phyloP scores from a whole-genome alignment of 2,113 vertebrate species.

The Xiphorhynchus elegans region DNA sequence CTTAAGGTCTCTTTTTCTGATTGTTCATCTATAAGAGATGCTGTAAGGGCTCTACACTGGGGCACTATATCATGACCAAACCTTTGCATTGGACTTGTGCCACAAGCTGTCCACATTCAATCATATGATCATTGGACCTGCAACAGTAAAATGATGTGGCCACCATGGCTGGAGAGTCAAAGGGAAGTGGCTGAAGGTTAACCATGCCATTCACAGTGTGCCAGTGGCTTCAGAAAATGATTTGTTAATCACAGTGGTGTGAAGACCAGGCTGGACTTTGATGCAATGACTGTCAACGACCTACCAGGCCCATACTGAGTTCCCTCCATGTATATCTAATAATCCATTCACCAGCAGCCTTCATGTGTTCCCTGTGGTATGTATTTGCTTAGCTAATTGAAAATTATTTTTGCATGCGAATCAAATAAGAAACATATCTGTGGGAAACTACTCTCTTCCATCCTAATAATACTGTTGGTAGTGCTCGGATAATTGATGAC shows the following conservation, averaged over 20 bases:
- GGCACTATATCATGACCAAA: not conserved
- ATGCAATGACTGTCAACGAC: not conserved
- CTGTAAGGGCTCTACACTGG: not conserved
- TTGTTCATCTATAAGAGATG: not conserved
- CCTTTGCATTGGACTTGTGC: not conserved
- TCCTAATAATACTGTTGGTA: not conserved
- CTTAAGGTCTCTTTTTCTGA: not conserved
- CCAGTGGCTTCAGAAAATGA: not conserved
- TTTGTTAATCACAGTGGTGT: not conserved
- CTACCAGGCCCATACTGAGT: not conserved
- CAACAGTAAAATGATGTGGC: not conserved
- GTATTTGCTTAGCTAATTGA: not conserved
- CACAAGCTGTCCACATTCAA: not conserved
- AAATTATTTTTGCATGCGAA: not conserved
- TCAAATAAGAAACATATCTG: not conserved
- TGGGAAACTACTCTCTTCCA: not conserved
- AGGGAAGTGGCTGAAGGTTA: not conserved
- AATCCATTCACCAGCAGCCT: not conserved
- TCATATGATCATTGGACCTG: not conserved
- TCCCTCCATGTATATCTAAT: rapidly evolving
- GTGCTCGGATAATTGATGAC: not conserved
- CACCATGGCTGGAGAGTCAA: not conserved
- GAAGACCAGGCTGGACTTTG: not conserved
- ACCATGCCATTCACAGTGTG: not conserved
- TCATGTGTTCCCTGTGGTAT: not conserved